These are phyloP conservation scores for Diabrotica undecimpunctata DNA, from an alignment of 1,140 invertebrate genomes.

Conservation along the genomic window DNA sequence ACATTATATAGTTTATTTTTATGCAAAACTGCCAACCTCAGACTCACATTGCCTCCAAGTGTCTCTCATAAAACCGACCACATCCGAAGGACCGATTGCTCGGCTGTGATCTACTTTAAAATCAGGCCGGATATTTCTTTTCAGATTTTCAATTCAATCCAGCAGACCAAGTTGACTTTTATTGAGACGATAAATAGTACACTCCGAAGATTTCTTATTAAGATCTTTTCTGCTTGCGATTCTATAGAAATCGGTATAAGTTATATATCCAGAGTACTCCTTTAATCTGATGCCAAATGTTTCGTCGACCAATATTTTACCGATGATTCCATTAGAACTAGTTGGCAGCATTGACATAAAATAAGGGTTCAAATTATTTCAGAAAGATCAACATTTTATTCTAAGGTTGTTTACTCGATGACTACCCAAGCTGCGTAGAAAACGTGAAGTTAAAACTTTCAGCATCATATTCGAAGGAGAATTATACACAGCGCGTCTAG, in stretches of 20 bases:
- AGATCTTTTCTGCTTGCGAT: constrained; percentile 2
- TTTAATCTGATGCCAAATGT: background rate
- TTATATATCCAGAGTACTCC: background rate
- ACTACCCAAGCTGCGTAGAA: too few relatives aligned
- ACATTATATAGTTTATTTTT: too few relatives aligned
- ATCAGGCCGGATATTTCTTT: background rate
- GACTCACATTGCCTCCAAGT: background rate
- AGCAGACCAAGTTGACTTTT: background rate
- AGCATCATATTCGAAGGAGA: too few relatives aligned
- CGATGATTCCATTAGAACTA: background rate
- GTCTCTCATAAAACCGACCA: background rate
- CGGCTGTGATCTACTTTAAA: background rate
- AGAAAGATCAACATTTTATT: too few relatives aligned
- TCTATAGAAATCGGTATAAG: background rate
- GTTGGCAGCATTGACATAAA: background rate
- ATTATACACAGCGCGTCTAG: too few relatives aligned
- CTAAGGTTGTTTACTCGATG: too few relatives aligned
- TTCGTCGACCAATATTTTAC: background rate
- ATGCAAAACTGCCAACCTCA: too few relatives aligned
- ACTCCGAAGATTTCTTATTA: constrained; percentile 1
- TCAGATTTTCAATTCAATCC: background rate
- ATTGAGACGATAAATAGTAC: constrained; percentile 1
- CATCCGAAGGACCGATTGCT: background rate
- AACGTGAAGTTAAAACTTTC: too few relatives aligned
- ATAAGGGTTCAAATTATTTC: too few relatives aligned